Percentiles rank a stretch among this genome's conserved stretches.
Evolutionary conservation across 2,888 invertebrate species (phyloP).

Genomic region (Mimas tiliae): DNA sequence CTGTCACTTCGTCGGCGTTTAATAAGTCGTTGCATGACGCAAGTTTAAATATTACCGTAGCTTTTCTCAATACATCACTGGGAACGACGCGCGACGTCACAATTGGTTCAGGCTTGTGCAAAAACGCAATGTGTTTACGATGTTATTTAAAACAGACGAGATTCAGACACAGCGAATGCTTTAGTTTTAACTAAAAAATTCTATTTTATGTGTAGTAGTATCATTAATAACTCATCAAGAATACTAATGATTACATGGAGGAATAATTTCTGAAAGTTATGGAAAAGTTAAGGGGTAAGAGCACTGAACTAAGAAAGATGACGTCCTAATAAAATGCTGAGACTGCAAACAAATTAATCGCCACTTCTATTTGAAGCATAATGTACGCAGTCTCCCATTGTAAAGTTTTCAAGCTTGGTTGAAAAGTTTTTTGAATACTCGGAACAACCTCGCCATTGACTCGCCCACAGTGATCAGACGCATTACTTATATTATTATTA

Average conservation of each 20-base stretch:
- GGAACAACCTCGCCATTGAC: constrained; percentile 3
- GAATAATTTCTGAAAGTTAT: constrained; percentile 52
- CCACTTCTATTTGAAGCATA: constrained; percentile 42
- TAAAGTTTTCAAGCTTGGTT: constrained; percentile 39
- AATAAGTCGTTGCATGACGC: not conserved
- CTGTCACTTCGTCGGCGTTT: too few relatives aligned
- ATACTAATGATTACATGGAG: not conserved
- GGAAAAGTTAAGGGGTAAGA: constrained; percentile 46
- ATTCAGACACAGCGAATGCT: too few relatives aligned
- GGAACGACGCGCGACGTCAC: too few relatives aligned
- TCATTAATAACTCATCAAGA: not conserved
- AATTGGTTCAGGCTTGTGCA: too few relatives aligned
- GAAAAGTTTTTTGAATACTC: constrained; percentile 19
- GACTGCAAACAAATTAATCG: constrained; percentile 47
- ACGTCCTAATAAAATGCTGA: constrained; percentile 40
- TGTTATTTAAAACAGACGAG: too few relatives aligned
- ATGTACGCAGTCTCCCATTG: constrained; percentile 32
- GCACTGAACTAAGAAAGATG: constrained; percentile 44
- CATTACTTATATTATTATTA: constrained; percentile 28
- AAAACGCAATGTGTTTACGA: too few relatives aligned
- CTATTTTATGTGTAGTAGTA: not conserved
- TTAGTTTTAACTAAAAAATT: too few relatives aligned
- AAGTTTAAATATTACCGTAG: too few relatives aligned
- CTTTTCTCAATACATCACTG: too few relatives aligned
- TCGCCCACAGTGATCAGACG: constrained; percentile 19